Conservation (phyloP, 2,888 invertebrate genomes). For the Aphodius granarius region DNA sequence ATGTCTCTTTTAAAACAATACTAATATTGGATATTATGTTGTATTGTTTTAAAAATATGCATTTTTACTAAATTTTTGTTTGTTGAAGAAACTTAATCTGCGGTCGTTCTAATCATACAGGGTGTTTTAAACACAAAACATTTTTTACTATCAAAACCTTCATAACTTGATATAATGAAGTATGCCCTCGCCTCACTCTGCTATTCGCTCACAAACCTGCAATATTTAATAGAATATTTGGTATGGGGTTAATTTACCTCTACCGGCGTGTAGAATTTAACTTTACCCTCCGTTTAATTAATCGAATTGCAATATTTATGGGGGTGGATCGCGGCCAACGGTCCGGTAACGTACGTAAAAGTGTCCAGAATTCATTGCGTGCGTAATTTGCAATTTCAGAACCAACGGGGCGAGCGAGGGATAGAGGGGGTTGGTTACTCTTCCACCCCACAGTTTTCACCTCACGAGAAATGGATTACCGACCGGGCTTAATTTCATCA, state of each 20-base stretch:
- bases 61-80: too few relatives aligned
- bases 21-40: not conserved
- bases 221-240: not conserved
- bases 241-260: not conserved
- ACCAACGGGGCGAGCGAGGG: not conserved
- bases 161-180: not conserved
- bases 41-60: not conserved
- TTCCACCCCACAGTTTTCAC: not conserved
- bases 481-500: not conserved
- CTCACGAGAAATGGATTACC: not conserved
- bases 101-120: too few relatives aligned
- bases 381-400: not conserved
- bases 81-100: too few relatives aligned
- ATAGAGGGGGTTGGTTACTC: not conserved
- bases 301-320: not conserved
- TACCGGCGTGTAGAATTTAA: not conserved
- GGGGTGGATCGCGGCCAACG: not conserved
- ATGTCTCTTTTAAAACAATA: not conserved
- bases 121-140: too few relatives aligned
- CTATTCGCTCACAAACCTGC: not conserved
- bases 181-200: not conserved
- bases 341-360: not conserved
- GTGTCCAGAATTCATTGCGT: not conserved
- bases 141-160: too few relatives aligned
- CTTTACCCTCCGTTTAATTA: not conserved